phyloP scores from a whole-genome alignment of 2,888 invertebrate genomes.

The Morpho achilles region DNA sequence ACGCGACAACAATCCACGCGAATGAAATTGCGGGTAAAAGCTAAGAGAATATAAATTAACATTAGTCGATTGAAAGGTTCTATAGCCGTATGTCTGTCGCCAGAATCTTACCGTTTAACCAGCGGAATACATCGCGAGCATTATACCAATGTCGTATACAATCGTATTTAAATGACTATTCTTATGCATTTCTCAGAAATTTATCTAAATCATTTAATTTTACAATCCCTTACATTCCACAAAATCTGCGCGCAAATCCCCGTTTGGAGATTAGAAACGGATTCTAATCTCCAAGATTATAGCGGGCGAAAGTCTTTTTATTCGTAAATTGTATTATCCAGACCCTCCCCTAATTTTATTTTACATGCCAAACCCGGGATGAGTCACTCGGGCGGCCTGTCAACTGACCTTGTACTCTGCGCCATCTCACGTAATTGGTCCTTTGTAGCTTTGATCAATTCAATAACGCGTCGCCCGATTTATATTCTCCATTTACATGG shows the following conservation, averaged over 20 bases:
- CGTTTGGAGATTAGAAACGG: constrained; percentile 1
- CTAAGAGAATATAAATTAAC: no score
- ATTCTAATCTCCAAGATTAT: constrained; percentile 9
- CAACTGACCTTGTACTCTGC: constrained; percentile 60
- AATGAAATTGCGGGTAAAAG: no score
- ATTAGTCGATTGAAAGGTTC: no score
- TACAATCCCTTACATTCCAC: constrained; percentile 7
- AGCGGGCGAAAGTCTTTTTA: constrained; percentile 15
- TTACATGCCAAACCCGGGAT: constrained; percentile 30
- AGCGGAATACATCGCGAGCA: no score
- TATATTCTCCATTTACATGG: constrained; percentile 35
- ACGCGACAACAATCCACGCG: no score
- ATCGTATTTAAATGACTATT: no score
- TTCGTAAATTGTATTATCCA: constrained; percentile 20
- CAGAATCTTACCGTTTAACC: no score
- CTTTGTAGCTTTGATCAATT: constrained; percentile 64
- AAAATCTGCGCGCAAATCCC: constrained; percentile 12
- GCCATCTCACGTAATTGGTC: constrained; percentile 60
- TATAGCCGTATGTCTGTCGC: no score
- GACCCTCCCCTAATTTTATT: constrained; percentile 24
- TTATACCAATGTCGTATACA: no score
- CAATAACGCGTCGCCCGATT: constrained; percentile 53
- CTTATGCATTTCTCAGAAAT: neutral
- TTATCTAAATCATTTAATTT: neutral
- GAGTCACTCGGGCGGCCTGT: constrained; percentile 38